Conservation (phyloP, 1,140 invertebrate genomes). For the Calliopsis andreniformis region DNA sequence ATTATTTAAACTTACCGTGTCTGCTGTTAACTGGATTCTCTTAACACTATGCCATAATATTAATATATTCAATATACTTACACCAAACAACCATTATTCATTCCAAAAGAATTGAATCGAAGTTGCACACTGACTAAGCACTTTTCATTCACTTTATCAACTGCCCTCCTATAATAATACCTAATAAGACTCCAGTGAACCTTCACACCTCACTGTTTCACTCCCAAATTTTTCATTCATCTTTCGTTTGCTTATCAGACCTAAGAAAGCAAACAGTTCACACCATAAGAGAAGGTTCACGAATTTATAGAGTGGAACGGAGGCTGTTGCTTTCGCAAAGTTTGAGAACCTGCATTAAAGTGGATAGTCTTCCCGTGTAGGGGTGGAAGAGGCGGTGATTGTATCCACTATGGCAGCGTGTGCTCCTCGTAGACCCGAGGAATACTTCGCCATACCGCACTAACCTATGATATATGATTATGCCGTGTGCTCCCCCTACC, state of each 20-base stretch:
- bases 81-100: too few species aligned
- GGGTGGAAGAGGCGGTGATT: slow-evolving; percentile 35
- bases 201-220: too few species aligned
- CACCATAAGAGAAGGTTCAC: not conserved
- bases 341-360: slow-evolving; percentile 1
- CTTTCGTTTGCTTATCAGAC: not conserved
- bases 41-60: too few species aligned
- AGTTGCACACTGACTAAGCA: too few species aligned
- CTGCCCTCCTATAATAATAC: too few species aligned
- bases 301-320: not conserved
- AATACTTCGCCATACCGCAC: slow-evolving; percentile 59
- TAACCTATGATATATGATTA: slow-evolving; percentile 76
- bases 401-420: slow-evolving; percentile 7
- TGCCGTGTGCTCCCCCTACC: slow-evolving; percentile 63
- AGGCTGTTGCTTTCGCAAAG: not conserved
- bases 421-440: slow-evolving; percentile 28
- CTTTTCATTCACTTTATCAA: too few species aligned
- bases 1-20: too few species aligned
- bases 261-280: not conserved
- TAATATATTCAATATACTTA: too few species aligned
- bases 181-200: too few species aligned
- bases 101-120: too few species aligned
- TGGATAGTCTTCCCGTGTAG: slow-evolving; percentile 7
- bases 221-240: too few species aligned
- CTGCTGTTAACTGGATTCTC: too few species aligned